Evolutionary conservation across 2,888 invertebrate species (phyloP), one percentile per base, ranked within the genome.

Genomic region (Pinctada fucata): DNA sequence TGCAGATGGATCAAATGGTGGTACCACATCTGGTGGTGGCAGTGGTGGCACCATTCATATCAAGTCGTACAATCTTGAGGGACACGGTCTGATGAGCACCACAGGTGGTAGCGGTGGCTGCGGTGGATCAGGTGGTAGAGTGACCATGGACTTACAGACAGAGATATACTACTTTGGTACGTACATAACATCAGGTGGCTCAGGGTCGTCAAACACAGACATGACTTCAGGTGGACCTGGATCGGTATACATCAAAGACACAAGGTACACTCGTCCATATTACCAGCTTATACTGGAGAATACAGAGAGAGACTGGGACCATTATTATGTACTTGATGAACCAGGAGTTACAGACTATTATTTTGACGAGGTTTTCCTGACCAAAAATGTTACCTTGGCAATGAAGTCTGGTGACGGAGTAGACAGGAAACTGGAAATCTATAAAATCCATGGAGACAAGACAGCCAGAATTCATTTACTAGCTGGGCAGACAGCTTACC

Each of bases 81-180:
- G 89, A 8, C 85, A 88, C 83, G 89, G 89, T 6, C 63, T 79
- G 1, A 70, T 88, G 5, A 75, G 79, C 66, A 82, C 83, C 3
- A 66, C 58, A 2, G 89, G 89, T 16, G 89, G 89, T 10, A 58
- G 76, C 52, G 88, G 89, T 13, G 82, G 67, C 16, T 69, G 75
- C 47, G 89, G 88, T 8, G 89, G 88, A 0, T 82, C 89, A 48
- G 89, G 89, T 47, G 89, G 89, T 4, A 78, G 88, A 63, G 82
- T 88, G 49, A 85, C 87, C 10, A 63, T 87, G 13, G 79, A 85
- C 58, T 80, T 87, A 3, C 70, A 82, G 3, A 79, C 81, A 16
- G 71, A 86, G 71, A 84, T 85, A 66, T 81, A 85, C 72, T 89
- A 82, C 81, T 78, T 80, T 68, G 89, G 89, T 5, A 75, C 69